Percentiles rank a stretch among this genome's conserved stretches.
Conservation (phyloP, 2,888 invertebrate genomes). For the Anoncus sp. region DNA sequence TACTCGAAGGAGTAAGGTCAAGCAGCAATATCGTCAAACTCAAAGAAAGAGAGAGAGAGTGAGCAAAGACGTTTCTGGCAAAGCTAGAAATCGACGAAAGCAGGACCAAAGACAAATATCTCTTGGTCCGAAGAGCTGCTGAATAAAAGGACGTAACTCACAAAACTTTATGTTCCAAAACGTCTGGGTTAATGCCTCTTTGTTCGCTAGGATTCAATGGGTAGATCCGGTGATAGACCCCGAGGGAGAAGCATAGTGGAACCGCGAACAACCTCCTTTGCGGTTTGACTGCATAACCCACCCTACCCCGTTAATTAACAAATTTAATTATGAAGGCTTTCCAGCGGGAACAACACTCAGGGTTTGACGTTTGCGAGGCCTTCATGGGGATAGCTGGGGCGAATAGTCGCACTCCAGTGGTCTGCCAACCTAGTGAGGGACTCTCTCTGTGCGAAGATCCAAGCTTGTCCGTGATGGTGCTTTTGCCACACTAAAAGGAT, state of each 20-base stretch:
- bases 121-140: neutral
- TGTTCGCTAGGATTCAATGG: neutral
- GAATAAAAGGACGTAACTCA: neutral
- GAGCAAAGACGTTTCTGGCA: neutral
- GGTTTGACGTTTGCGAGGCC: neutral
- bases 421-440: neutral
- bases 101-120: neutral
- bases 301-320: constrained; percentile 48
- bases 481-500: neutral
- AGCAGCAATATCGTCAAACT: constrained; percentile 18
- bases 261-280: constrained; percentile 26
- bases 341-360: constrained; percentile 34
- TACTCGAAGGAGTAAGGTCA: constrained; percentile 6
- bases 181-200: neutral
- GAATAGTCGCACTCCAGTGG: neutral
- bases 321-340: constrained; percentile 55
- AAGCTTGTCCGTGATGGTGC: neutral
- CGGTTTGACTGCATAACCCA: constrained; percentile 33
- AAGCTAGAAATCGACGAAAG: neutral
- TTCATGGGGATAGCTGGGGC: neutral
- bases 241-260: constrained; percentile 12
- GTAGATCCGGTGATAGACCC: neutral
- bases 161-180: neutral
- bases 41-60: constrained; percentile 17
- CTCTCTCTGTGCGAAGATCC: neutral